These are phyloP conservation scores for Drosophila atripex DNA, from an alignment of 2,888 invertebrate genomes.

Conservation along the genomic window DNA sequence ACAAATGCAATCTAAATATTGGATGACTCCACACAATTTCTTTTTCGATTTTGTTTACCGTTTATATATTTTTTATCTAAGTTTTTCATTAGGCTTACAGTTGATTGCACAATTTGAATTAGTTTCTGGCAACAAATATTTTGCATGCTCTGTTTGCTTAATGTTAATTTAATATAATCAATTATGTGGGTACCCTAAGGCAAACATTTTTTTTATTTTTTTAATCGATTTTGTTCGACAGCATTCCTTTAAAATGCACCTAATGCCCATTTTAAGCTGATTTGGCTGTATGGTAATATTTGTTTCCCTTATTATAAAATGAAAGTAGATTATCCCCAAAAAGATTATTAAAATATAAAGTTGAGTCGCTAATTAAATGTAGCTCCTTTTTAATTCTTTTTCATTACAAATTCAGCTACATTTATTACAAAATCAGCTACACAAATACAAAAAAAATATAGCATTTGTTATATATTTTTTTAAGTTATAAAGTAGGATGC, in stretches of 20 bases:
- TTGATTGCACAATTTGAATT: slow-evolving; percentile 54
- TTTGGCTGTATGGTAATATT: slow-evolving; percentile 9
- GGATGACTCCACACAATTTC: slow-evolving; percentile 3
- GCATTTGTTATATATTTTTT: background rate
- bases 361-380: background rate
- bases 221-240: no score
- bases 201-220: slow-evolving; percentile 1
- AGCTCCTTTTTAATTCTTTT: background rate
- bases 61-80: slow-evolving; percentile 66
- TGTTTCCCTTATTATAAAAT: background rate
- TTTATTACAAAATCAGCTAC: background rate
- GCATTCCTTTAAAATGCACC: slow-evolving; percentile 3
- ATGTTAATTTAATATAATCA: slow-evolving; percentile 65
- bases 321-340: background rate
- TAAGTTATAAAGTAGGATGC: background rate
- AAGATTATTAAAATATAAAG: no score
- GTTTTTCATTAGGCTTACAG: slow-evolving; percentile 56
- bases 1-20: slow-evolving; percentile 10
- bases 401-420: background rate
- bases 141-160: slow-evolving; percentile 60
- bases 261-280: slow-evolving; percentile 28
- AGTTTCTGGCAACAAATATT: slow-evolving; percentile 21
- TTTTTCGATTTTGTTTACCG: slow-evolving; percentile 54
- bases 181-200: slow-evolving; percentile 44
- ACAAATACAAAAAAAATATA: background rate